Evolutionary conservation across 1,140 invertebrate species (phyloP).

Genomic region (Leptopilina clavipes): DNA sequence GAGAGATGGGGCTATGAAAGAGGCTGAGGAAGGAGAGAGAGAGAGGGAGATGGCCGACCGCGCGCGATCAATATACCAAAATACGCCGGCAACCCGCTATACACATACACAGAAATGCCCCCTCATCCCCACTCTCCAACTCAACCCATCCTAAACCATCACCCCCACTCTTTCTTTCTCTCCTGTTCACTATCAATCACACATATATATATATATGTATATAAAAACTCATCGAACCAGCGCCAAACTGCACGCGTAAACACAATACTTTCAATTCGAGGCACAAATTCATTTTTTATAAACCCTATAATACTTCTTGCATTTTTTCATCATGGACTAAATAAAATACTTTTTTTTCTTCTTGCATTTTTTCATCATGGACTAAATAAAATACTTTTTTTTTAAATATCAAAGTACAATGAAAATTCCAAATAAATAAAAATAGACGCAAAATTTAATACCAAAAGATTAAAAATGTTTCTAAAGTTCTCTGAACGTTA

Average conservation of each 20-base stretch:
- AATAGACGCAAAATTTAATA: too few relatives aligned
- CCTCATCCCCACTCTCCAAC: background rate
- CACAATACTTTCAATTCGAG: background rate
- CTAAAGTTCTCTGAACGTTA: too few relatives aligned
- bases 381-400: too few relatives aligned
- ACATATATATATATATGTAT: constrained; percentile 6
- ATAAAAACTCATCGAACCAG: constrained; percentile 25
- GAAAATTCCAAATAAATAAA: too few relatives aligned
- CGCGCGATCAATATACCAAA: constrained; percentile 76
- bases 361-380: too few relatives aligned
- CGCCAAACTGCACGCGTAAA: constrained; percentile 1
- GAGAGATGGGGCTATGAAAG: constrained; percentile 66
- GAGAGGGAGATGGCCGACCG: constrained; percentile 74
- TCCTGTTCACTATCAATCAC: constrained; percentile 27
- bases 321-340: too few relatives aligned
- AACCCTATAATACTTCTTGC: background rate
- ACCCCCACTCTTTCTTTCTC: too few relatives aligned
- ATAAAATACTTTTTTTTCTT: too few relatives aligned
- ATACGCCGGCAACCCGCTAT: constrained; percentile 71
- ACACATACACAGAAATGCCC: constrained; percentile 48
- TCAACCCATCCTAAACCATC: too few relatives aligned
- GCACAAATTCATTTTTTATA: constrained; percentile 1
- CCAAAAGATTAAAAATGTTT: too few relatives aligned
- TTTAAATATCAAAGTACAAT: too few relatives aligned
- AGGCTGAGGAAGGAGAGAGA: constrained; percentile 68